These are phyloP conservation scores for Anas platyrhynchos DNA, from an alignment of 2,113 vertebrate genomes.

Conservation along the genomic window DNA sequence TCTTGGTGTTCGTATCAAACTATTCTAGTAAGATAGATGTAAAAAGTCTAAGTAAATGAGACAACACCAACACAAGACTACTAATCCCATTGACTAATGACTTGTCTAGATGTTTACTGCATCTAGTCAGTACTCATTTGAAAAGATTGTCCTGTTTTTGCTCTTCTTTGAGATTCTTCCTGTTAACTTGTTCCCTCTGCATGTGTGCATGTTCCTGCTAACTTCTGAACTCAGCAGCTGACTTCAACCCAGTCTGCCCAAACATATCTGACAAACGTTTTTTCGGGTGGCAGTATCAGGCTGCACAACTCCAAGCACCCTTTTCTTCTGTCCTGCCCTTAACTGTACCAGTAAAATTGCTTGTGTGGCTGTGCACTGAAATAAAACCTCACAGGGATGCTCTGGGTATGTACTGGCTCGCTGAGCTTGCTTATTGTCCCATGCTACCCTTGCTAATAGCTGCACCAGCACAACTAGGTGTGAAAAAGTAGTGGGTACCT, in stretches of 20 bases:
- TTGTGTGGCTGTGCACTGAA: background rate
- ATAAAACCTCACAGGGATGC: background rate
- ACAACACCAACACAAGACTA: background rate
- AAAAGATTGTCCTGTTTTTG: background rate
- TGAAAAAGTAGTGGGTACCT: background rate
- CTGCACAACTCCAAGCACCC: background rate
- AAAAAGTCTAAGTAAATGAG: background rate
- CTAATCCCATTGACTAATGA: background rate
- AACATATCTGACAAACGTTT: background rate
- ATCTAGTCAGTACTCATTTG: background rate
- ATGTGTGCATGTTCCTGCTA: rapidly evolving
- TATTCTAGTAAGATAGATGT: background rate
- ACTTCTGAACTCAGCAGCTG: rapidly evolving
- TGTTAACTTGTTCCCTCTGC: background rate
- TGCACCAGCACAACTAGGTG: background rate
- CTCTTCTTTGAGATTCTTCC: background rate
- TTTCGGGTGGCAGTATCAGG: background rate
- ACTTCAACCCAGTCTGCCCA: background rate
- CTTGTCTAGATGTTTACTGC: background rate
- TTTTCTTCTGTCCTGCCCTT: background rate
- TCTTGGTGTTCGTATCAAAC: background rate
- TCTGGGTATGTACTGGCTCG: background rate
- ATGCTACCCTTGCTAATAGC: background rate
- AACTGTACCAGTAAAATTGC: background rate
- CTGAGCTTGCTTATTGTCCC: background rate